A percentile compares a stretch with the other conserved stretches of the same genome.
These are phyloP conservation scores for Rhea pennata DNA, from an alignment of 2,113 vertebrate genomes.

Conservation along the genomic window DNA sequence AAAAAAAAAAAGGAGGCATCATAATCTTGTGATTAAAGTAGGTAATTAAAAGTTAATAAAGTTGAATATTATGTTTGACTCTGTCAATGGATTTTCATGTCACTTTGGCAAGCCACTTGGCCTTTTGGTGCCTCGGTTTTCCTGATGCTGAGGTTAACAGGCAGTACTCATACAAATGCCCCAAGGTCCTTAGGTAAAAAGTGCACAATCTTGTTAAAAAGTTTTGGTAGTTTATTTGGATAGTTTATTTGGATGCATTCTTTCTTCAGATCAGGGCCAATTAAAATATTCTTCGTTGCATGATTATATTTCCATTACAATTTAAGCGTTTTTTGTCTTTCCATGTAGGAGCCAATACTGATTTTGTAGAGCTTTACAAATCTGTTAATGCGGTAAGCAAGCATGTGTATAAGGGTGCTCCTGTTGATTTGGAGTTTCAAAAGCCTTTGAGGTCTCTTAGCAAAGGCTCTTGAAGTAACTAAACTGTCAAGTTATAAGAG, in stretches of 20 bases:
- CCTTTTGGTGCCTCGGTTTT: background rate
- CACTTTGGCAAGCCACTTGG: background rate
- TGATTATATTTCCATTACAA: background rate
- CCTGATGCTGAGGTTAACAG: background rate
- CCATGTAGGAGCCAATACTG: background rate
- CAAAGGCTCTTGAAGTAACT: background rate
- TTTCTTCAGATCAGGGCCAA: background rate
- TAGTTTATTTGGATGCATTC: background rate
- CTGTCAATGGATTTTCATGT: fast-evolving
- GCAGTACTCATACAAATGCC: background rate
- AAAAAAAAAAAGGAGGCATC: background rate
- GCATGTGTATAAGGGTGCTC: background rate
- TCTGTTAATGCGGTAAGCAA: background rate
- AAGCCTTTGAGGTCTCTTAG: background rate
- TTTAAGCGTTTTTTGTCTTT: background rate
- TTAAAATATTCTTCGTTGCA: background rate
- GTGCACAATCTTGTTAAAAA: background rate
- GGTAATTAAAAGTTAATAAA: background rate
- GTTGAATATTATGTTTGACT: background rate
- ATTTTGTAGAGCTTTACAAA: background rate
- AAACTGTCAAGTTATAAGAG: background rate
- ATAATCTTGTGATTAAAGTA: background rate
- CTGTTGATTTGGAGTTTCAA: background rate
- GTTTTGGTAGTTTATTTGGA: too few species aligned
- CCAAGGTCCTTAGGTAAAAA: background rate